Evolutionary conservation across 2,113 vertebrate species (phyloP).

Genomic region (Bubo scandiacus): DNA sequence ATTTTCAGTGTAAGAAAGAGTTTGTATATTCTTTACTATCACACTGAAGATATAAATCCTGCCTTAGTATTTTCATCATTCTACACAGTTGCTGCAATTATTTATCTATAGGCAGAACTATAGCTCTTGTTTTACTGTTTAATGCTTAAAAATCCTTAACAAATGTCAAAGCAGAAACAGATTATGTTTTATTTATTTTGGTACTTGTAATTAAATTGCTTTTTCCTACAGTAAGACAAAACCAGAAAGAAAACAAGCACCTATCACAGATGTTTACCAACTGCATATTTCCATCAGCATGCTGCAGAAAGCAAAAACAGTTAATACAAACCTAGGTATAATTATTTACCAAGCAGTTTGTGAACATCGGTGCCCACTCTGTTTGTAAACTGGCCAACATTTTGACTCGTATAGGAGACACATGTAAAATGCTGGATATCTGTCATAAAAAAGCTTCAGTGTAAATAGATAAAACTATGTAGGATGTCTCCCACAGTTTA

Average conservation of each 20-base stretch:
- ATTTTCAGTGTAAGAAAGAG: not conserved
- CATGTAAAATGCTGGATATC: not conserved
- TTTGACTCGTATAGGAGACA: not conserved
- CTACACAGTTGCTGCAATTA: not conserved
- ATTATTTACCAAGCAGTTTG: conserved; percentile 6
- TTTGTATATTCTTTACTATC: not conserved
- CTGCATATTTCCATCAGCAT: not conserved
- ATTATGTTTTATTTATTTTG: not conserved
- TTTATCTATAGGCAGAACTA: not conserved
- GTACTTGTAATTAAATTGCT: not conserved
- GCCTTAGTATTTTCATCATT: conserved; percentile 12
- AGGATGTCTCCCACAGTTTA: not conserved
- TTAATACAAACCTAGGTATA: not conserved
- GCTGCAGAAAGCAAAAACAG: not conserved
- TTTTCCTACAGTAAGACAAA: not conserved
- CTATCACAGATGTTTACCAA: not conserved
- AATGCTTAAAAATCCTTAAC: conserved; percentile 38
- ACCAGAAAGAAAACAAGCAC: not conserved
- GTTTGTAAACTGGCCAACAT: not conserved
- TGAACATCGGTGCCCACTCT: not conserved
- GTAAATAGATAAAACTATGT: not conserved
- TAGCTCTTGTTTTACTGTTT: conserved; percentile 8
- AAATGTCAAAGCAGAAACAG: conserved; percentile 10
- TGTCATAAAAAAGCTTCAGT: not conserved
- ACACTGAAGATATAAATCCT: not conserved